Base-by-base conservation (phyloP, 1,140 invertebrate species). In the Gryon sp. region DNA sequence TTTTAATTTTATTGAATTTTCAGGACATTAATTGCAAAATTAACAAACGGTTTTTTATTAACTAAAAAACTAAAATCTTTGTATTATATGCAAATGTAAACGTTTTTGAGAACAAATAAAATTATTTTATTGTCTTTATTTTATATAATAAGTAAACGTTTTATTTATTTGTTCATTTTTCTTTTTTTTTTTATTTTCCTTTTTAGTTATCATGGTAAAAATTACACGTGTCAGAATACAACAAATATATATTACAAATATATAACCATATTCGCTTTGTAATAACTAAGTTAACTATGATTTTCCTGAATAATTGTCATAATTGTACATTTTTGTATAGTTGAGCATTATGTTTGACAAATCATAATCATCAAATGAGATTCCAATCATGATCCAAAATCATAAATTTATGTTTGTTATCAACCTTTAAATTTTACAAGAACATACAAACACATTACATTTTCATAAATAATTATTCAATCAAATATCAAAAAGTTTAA, bases 191-290 rank as follows among this genome's bases (percentile, higher is more conserved):
- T 6, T 34, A 12, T 5, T 12, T 1, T 34, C 11, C 11, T 2
- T 6, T 18, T 57, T 30, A 15, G 8, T 40, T 24, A 30, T 4
- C 32, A 8, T 50, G 8, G 46, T 63, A 63, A 11, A 63, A 63
- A 63, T 50, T 26, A 52, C 34, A 41, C 22, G 9, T 41, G 24
- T 22, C 59, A 40, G 45, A 52, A 43, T 50, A 63, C 59, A 63
- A 63, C 45, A 50, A 63, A 63, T 63, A 63, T 50, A 63, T 63
- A 19, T 50, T 50, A 41, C 28, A 63, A 41, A 63, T 63, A 63
- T 52, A 63, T 63, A 63, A 43, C 18, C 14, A 46, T 46, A 48
- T 38, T 11, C 43, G 32, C 22, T 26, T 48, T 15, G 26, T 12
- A 34, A 62, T 16, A 62, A 48, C 32, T 48, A 26, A 48, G 20